Percentiles rank a stretch among this genome's conserved stretches.
Evolutionary conservation across 2,888 invertebrate species (phyloP).

Genomic region (Caenorhabditis plicata): DNA sequence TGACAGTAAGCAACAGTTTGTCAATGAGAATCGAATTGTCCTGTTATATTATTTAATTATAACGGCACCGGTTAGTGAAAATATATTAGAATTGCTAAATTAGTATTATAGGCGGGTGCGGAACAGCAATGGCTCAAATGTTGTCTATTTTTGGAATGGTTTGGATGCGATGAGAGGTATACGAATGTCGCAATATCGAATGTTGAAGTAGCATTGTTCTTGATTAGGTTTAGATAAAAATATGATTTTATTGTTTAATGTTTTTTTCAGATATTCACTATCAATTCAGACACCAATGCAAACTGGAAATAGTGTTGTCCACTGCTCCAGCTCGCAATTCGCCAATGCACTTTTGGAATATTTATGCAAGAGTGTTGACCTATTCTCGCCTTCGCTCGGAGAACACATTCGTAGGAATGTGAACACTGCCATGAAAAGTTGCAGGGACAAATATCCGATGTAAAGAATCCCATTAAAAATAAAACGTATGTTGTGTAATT

Average conservation of each 20-base stretch:
- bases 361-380: conserved; percentile 25
- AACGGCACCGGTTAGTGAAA: conserved; percentile 11
- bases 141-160: conserved; percentile 89
- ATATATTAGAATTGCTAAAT: not conserved
- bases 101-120: conserved; percentile 23
- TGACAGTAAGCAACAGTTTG: no score
- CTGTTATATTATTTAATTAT: conserved; percentile 22
- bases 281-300: conserved; percentile 14
- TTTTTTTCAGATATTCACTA: conserved; percentile 15
- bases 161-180: conserved; percentile 65
- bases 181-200: not conserved
- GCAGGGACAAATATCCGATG: conserved; percentile 11
- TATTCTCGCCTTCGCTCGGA: not conserved
- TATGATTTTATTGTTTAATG: not conserved
- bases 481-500: no score
- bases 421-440: conserved; percentile 17
- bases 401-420: conserved; percentile 14
- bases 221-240: conserved; percentile 7
- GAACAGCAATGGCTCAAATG: conserved; percentile 76
- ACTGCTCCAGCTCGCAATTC: conserved; percentile 13
- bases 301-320: conserved; percentile 9
- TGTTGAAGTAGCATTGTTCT: conserved; percentile 12
- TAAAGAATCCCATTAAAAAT: no score
- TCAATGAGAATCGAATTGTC: conserved; percentile 32
- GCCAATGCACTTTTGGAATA: conserved; percentile 38